A percentile compares a stretch with the other conserved stretches of the same genome.
Evolutionary conservation across 2,888 invertebrate genomes (phyloP).

Genomic region (Lasioglossum villosulum): DNA sequence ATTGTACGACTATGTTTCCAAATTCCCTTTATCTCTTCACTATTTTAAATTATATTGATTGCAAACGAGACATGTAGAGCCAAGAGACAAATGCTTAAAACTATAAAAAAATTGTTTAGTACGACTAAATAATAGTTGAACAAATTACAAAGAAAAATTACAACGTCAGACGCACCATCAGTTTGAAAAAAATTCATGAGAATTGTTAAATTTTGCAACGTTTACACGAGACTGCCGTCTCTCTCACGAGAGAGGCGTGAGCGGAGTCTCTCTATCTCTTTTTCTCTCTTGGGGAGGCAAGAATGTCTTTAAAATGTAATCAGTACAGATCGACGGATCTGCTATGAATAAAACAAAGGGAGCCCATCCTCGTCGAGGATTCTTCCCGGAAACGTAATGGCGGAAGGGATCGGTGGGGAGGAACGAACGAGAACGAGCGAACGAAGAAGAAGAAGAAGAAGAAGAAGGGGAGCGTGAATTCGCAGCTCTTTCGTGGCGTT

Average conservation of each 20-base stretch:
- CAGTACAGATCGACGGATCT: conserved; percentile 65
- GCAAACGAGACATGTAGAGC: too few species aligned
- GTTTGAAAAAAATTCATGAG: background rate
- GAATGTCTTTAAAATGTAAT: conserved; percentile 64
- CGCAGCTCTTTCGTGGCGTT: conserved; percentile 52
- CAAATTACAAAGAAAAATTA: background rate
- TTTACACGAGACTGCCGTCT: background rate
- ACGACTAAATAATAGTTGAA: background rate
- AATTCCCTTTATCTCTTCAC: too few species aligned
- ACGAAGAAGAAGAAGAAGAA: background rate
- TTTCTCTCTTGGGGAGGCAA: conserved; percentile 20
- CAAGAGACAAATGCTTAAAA: too few species aligned
- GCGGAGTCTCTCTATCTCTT: background rate
- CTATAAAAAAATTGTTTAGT: too few species aligned
- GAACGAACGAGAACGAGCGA: conserved; percentile 7
- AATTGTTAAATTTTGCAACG: background rate
- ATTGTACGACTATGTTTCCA: too few species aligned
- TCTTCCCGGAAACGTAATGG: conserved; percentile 27
- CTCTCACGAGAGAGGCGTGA: background rate
- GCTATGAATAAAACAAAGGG: conserved; percentile 68
- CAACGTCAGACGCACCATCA: background rate
- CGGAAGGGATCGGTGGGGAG: background rate
- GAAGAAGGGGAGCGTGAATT: conserved; percentile 24
- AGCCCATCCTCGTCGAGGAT: background rate
- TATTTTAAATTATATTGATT: too few species aligned